Conservation (phyloP, 1,140 invertebrate species). For the Bombus pascuorum region DNA sequence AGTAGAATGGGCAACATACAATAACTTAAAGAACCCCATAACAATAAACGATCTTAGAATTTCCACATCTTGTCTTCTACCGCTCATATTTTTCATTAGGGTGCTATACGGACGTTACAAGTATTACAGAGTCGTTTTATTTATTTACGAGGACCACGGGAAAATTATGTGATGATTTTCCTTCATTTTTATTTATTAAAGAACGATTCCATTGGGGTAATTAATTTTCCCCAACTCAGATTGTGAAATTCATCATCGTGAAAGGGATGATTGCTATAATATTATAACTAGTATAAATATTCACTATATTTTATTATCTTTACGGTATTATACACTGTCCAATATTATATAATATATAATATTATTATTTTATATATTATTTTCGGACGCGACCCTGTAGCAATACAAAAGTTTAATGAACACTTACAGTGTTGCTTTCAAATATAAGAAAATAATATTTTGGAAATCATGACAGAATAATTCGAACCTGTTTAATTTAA, state of each 20-base stretch:
- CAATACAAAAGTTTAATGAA: no score
- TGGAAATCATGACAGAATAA: not conserved
- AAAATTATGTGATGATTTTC: not conserved
- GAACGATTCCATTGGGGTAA: not conserved
- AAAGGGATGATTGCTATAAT: no score
- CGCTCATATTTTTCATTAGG: not conserved
- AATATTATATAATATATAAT: no score
- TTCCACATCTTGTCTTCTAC: not conserved
- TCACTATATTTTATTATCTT: no score
- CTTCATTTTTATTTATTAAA: no score
- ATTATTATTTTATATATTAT: no score
- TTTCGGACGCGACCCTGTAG: no score
- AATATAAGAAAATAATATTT: no score
- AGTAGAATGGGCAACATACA: conserved; percentile 15
- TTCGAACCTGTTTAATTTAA: not conserved
- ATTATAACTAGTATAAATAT: no score
- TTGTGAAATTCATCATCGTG: not conserved
- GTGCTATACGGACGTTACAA: not conserved
- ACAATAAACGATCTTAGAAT: not conserved
- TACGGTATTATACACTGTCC: no score
- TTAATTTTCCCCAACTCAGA: no score
- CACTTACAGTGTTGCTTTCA: no score
- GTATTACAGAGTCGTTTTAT: not conserved
- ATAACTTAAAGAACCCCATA: not conserved
- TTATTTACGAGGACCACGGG: not conserved